phyloP scores from a whole-genome alignment of 2,113 vertebrate genomes.

The Callocephalon fimbriatum region DNA sequence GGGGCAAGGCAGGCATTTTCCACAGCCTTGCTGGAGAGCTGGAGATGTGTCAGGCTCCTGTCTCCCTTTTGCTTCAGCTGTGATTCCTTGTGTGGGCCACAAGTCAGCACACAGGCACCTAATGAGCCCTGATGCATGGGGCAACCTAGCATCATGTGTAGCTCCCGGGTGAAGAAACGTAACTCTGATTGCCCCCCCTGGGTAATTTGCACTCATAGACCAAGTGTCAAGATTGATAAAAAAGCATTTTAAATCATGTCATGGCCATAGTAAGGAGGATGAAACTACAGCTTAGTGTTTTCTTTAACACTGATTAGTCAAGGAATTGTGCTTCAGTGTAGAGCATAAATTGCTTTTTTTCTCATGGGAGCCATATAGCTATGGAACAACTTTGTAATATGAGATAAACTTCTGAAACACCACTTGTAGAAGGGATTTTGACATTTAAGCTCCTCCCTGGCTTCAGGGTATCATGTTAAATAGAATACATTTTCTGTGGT shows the following conservation, averaged over 20 bases:
- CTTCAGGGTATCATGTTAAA: neutral
- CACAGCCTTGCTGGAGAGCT: neutral
- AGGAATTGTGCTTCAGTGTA: neutral
- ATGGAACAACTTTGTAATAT: neutral
- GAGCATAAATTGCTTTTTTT: slow-evolving; percentile 27
- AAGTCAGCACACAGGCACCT: neutral
- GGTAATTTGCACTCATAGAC: slow-evolving; percentile 14
- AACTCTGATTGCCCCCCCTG: neutral
- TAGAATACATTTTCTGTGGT: neutral
- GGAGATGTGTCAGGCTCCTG: neutral
- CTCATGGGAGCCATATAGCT: neutral
- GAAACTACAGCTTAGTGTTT: slow-evolving; percentile 24
- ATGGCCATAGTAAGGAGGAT: neutral
- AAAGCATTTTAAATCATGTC: slow-evolving; percentile 13
- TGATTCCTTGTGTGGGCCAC: neutral
- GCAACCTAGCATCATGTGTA: neutral
- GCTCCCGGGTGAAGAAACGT: neutral
- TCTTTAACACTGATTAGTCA: slow-evolving; percentile 53
- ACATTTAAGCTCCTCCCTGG: neutral
- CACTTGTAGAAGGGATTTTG: neutral
- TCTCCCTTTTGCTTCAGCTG: neutral
- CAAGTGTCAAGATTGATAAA: slow-evolving; percentile 51
- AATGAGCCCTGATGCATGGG: neutral
- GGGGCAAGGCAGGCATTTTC: neutral
- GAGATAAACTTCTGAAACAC: slow-evolving; percentile 14